Evolutionary conservation across 2,113 vertebrate species (phyloP), one percentile per base, ranked within the genome.

Genomic region (Mustela lutreola): DNA sequence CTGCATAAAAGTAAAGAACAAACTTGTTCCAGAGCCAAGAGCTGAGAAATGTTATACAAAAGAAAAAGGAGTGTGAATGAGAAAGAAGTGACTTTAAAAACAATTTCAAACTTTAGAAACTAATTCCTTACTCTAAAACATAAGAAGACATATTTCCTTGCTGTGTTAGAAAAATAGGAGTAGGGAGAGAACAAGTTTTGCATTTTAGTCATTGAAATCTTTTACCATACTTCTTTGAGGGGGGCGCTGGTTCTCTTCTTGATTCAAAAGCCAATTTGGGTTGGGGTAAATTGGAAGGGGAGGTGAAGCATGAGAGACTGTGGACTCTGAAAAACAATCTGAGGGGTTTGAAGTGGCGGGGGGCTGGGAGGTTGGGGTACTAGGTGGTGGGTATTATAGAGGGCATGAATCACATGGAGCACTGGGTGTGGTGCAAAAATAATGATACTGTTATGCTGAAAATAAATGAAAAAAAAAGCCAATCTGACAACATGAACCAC

Each of bases 51-150:
- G 36, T 79, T 91, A 89, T 16, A 36, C 10, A n/a, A 89, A 94
- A 93, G 67, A 95, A 96, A 94, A 95, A 85, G 10, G n/a, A 82
- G 36, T 65, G 45, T 78, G 45, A 91, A 48, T 62, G 53, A 67
- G 48, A 87, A 87, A 93, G 31, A 48, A 92, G 33, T 26, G 24
- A n/a, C 53, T 95, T 89, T 63, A 60, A 94, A 91, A 75, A n/a
- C 33, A 79, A 56, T 80, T 93, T 94, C 21, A 3, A 88, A 85
- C 56, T 89, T 94, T 93, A 75, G 33, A 96, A 90, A 91, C 39
- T 65, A 97, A 97, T 71, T 85, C 65, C 83, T 91, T 95, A 92
- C n/a, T 93, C 76, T 58, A 45, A 83, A 22, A 97, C 96, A 95
- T 63, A 33, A 84, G 48, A 97, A 95, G 70, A 62, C 56, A 82